Conservation (phyloP, 1,140 invertebrate genomes). For the Pseudomyrmex flavicornis region DNA sequence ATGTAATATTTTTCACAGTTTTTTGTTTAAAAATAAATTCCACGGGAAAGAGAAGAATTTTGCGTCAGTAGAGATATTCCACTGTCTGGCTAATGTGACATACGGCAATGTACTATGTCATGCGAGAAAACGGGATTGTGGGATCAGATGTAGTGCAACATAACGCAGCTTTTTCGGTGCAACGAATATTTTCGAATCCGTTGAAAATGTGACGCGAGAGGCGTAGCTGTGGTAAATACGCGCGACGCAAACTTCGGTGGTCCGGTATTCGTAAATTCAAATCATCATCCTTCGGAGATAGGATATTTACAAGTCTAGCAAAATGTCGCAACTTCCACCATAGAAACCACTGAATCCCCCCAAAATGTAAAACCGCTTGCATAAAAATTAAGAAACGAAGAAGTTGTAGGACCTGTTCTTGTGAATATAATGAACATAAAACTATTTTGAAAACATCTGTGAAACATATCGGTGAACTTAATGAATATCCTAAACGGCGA, state of each 20-base stretch:
- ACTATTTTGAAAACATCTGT: neutral
- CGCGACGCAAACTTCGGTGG: neutral
- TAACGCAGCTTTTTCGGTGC: neutral
- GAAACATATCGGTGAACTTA: neutral
- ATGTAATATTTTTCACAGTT: neutral
- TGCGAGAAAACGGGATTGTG: slow-evolving; percentile 3
- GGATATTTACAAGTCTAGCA: slow-evolving; percentile 39
- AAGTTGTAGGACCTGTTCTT: slow-evolving; percentile 15
- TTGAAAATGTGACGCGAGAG: neutral
- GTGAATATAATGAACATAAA: neutral
- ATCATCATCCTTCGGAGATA: slow-evolving; percentile 12
- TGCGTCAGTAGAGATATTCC: neutral
- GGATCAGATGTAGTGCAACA: slow-evolving; percentile 4
- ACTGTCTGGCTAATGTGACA: neutral
- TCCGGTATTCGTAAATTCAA: neutral
- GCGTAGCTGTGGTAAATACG: neutral
- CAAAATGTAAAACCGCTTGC: neutral
- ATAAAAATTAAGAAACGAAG: slow-evolving; percentile 36
- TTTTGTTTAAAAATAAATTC: neutral
- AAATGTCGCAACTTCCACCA: neutral
- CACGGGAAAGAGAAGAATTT: neutral
- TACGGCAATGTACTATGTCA: neutral
- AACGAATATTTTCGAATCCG: slow-evolving; percentile 9
- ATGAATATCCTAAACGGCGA: neutral
- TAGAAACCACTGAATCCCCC: neutral